Evolutionary conservation across 35 echinoderm and acorn worm genomes (phyloP).

Genomic region (Holothuria glaberrima): DNA sequence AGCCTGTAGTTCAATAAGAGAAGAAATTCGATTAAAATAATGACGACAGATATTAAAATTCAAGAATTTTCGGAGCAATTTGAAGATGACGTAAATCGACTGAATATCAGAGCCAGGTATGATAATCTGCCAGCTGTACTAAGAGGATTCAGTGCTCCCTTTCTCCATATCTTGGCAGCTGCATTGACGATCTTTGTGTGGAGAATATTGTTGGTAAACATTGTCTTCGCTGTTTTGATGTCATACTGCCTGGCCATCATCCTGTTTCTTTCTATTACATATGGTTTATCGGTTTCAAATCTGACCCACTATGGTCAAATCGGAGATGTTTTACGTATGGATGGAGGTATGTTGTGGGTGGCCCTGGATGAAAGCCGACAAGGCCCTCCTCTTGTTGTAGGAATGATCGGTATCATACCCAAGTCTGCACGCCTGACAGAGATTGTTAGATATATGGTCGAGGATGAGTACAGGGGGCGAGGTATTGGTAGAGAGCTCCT

Average conservation of each 20-base stretch:
- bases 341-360: conserved; percentile 2
- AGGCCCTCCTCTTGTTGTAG: not conserved
- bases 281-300: not conserved
- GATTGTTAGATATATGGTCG: conserved; percentile 11
- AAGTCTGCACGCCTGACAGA: not conserved
- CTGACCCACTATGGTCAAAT: not conserved
- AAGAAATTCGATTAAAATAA: no score
- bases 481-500: conserved; percentile 18
- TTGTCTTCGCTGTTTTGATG: not conserved
- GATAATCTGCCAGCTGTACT: no score
- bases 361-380: not conserved
- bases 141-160: not conserved
- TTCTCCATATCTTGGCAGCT: not conserved
- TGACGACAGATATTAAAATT: not conserved
- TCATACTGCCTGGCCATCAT: not conserved
- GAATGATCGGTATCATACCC: not conserved
- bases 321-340: not conserved
- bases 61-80: not conserved
- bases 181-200: not conserved
- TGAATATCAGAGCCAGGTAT: conserved; percentile 4
- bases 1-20: no score
- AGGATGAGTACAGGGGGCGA: not conserved
- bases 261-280: not conserved
- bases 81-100: not conserved
- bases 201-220: not conserved